Evolutionary conservation across 2,888 invertebrate genomes (phyloP).

Genomic region (Diaphora mendica): DNA sequence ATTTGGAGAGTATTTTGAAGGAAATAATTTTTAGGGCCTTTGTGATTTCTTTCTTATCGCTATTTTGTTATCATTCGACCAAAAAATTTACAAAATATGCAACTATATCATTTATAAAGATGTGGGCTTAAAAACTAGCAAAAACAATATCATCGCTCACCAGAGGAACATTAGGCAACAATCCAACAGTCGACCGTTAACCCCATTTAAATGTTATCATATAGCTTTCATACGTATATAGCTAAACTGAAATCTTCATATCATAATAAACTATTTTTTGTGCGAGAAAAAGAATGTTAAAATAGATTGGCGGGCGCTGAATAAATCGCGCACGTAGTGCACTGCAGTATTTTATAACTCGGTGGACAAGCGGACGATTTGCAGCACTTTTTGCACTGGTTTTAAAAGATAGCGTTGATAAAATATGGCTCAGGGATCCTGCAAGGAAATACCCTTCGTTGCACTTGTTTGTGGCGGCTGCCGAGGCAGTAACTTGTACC

Average conservation of each 20-base stretch:
- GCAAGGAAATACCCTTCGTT: slow-evolving; percentile 54
- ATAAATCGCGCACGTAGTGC: slow-evolving; percentile 52
- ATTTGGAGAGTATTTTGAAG: neutral
- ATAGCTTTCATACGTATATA: slow-evolving; percentile 33
- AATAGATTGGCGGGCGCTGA: slow-evolving; percentile 53
- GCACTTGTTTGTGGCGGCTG: slow-evolving; percentile 44
- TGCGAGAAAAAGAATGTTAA: slow-evolving; percentile 50
- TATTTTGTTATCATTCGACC: neutral
- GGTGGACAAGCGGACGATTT: slow-evolving; percentile 54
- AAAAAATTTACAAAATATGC: neutral
- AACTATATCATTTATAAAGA: slow-evolving; percentile 19
- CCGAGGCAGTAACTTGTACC: slow-evolving; percentile 58
- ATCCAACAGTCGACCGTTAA: slow-evolving; percentile 71
- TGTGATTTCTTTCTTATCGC: neutral
- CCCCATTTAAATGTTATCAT: slow-evolving; percentile 63
- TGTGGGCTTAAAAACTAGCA: slow-evolving; percentile 14
- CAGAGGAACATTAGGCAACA: slow-evolving; percentile 73
- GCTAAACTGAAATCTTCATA: slow-evolving; percentile 57
- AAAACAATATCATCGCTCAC: slow-evolving; percentile 44
- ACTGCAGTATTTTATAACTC: slow-evolving; percentile 58
- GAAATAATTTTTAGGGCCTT: neutral
- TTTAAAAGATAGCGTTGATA: slow-evolving; percentile 60
- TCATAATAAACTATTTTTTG: slow-evolving; percentile 68
- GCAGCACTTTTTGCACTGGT: slow-evolving; percentile 45
- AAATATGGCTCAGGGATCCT: slow-evolving; percentile 55